Evolutionary conservation across 2,888 invertebrate genomes (phyloP), one percentile per base, ranked within the genome.

Genomic region (Drosophila helvetica): DNA sequence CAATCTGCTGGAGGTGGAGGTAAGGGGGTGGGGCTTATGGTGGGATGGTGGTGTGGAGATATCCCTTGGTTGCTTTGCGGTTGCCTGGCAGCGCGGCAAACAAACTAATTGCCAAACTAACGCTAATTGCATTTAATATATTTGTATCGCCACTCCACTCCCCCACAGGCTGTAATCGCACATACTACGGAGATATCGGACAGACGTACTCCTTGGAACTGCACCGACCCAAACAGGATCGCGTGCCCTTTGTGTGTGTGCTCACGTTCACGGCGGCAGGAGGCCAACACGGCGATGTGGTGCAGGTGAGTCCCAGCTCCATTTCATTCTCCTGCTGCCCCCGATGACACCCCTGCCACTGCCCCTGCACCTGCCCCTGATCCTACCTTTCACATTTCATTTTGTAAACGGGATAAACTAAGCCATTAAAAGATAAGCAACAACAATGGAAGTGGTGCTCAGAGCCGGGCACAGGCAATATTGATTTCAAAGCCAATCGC

Each of bases 111-210:
- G 78, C 70, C 50, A 52, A 66, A 74, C 73, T 69, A 66, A 63
- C 71, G 64, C 66, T 87, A 87, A 83, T 83, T 85, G 88, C 73
- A 43, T 85, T 72, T 60, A 77, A 75, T 55, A 66, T 60, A 53
- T 57, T 38, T 17, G 27, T 50, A 45, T 17, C 33, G 33, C 17
- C 45, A 18, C n/a, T 18, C 18, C 25, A 17, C 25, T 53, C 48
- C 48, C 8, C 74, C 75, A 51, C 86, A 91, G 92, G 92, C 71
- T 98, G 98, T 93, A 98, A 98, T 93, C 95, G 95, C 89, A 98
- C 98, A 5, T 98, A 97, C 92, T 97, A 96, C 85, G 98, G 97
- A 1, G 96, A 97, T 89, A 95, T 96, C 60, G 97, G 97, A 7
- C 95, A 96, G 86, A 97, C 97, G 1, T 97, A 98, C 91, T 95